Base-by-base conservation (phyloP, 2,797 vertebrate species). In the Microctenopoma stevenorrisi region DNA sequence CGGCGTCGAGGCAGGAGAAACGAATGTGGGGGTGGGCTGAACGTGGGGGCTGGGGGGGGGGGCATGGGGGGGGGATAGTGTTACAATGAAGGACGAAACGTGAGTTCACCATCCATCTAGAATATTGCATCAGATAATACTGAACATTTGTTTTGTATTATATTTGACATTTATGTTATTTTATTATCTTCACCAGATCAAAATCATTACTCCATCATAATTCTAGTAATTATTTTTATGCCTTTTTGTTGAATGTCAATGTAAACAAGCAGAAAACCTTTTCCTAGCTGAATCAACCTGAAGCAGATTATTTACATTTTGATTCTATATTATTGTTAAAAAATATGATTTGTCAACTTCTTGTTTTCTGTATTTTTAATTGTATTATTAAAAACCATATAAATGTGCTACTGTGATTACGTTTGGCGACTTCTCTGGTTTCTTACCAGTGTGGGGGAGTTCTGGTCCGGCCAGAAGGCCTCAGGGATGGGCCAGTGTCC, bases 381-480 rank as follows among this genome's bases (percentile, higher is more conserved):
- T 22, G 22, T n/a, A n/a, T n/a, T n/a, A n/a, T n/a, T n/a, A n/a
- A n/a, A n/a, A n/a, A n/a, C n/a, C n/a, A n/a, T n/a, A n/a, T n/a
- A n/a, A 22, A 22, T 22, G 22, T 22, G 22, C 22, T 33, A 33
- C 13, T 13, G 18, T 49, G 7, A 16, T 33, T 3, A 10, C 16
- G 7, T 50, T 26, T 28, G 12, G 10, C 0, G 22, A 38, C 5
- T 54, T 4, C 1, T 3, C 2, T 6, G 1, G 44, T 33, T 70
- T 78, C 95, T 94, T 94, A 99, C 98, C 95, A 99, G 89, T 10
- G 96, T 97, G 73, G 97, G 96, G 53, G 96, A 98, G 94, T 99
- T 99, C 92, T 99, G 97, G 93, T 99, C 98, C 35, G 98, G 98
- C 97, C 98, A 99, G 88, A 99, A 99, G 77, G 96, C 96, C 83